Percentiles rank a stretch among this genome's conserved stretches.
These are phyloP conservation scores for Coregonus clupeaformis DNA, from an alignment of 2,113 vertebrate species.

Conservation along the genomic window DNA sequence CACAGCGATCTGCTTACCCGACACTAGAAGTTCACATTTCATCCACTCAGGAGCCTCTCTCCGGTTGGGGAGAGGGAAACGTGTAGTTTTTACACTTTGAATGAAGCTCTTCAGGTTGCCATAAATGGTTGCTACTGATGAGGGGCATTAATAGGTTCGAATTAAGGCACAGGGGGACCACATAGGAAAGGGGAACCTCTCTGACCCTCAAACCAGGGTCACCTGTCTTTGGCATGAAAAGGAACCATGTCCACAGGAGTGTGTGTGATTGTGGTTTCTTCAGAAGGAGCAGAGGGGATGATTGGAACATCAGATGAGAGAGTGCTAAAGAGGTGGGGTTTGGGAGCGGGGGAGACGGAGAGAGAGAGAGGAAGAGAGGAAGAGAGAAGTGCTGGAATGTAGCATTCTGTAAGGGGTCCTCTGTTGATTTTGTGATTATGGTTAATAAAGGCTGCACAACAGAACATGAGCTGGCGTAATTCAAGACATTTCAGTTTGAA, in stretches of 20 bases:
- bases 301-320: slow-evolving; percentile 13
- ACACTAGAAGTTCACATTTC: slow-evolving; percentile 2
- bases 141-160: slow-evolving; percentile 38
- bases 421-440: slow-evolving; percentile 58
- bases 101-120: slow-evolving; percentile 17
- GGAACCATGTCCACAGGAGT: slow-evolving; percentile 8
- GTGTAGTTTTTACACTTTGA: slow-evolving; percentile 7
- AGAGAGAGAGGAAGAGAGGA: not conserved
- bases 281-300: not conserved
- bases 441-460: slow-evolving; percentile 46
- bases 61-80: slow-evolving; percentile 6
- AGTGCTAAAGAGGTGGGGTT: not conserved
- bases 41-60: not conserved
- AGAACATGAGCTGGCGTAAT: slow-evolving; percentile 34
- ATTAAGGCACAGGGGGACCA: slow-evolving; percentile 19
- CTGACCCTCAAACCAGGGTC: slow-evolving; percentile 24
- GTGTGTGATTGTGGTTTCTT: not conserved
- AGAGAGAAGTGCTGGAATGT: slow-evolving; percentile 36
- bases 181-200: not conserved
- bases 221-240: slow-evolving; percentile 22
- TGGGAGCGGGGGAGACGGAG: not conserved
- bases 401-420: slow-evolving; percentile 33
- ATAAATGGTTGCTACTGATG: slow-evolving; percentile 43
- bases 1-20: slow-evolving; percentile 4
- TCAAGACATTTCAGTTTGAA: slow-evolving; percentile 26